A percentile compares a stretch with the other conserved stretches of the same genome.
These are phyloP conservation scores for Poicephalus gulielmi DNA, from an alignment of 2,113 vertebrate genomes.

Conservation along the genomic window DNA sequence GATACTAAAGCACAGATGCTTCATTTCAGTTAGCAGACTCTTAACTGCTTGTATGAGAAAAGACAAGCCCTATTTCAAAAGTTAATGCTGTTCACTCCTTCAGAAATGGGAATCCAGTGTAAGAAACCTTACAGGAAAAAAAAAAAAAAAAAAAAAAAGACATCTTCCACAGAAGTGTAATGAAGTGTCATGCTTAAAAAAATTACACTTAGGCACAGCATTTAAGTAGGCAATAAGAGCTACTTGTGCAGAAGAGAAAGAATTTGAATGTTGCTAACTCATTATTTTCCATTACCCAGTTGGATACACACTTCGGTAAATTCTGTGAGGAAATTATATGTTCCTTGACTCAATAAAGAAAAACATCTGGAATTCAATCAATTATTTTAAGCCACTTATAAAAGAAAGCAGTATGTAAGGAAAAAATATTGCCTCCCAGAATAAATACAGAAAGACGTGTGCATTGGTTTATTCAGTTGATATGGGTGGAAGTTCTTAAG, in stretches of 20 bases:
- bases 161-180: neutral
- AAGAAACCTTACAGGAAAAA: neutral
- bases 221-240: neutral
- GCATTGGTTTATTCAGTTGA: neutral
- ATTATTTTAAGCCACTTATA: neutral
- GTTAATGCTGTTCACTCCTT: neutral
- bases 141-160: neutral
- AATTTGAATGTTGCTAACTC: neutral
- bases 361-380: neutral
- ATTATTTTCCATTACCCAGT: slow-evolving; percentile 19
- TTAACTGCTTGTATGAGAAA: neutral
- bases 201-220: neutral
- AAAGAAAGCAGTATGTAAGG: neutral
- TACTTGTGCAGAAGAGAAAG: neutral
- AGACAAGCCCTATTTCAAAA: neutral
- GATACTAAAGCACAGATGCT: neutral
- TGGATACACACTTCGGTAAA: slow-evolving; percentile 15
- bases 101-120: neutral
- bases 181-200: neutral
- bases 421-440: neutral
- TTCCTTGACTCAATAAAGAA: neutral
- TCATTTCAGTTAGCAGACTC: neutral
- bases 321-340: slow-evolving; percentile 5
- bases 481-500: neutral
- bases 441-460: neutral